phyloP scores from a whole-genome alignment of 2,888 invertebrate species.

The Nycteola revayana region DNA sequence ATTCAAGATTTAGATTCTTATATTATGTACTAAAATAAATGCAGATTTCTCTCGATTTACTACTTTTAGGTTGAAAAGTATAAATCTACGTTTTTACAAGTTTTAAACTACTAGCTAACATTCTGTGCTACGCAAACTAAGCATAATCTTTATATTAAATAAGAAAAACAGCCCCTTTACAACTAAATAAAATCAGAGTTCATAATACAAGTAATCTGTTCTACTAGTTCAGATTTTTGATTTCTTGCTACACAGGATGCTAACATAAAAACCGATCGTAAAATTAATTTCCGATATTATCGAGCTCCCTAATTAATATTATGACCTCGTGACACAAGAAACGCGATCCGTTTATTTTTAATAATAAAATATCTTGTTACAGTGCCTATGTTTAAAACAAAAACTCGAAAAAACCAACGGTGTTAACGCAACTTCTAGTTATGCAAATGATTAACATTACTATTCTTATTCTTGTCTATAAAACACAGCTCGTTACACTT shows the following conservation, averaged over 20 bases:
- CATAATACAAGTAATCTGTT: no score
- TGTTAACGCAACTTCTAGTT: constrained; percentile 16
- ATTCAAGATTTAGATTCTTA: no score
- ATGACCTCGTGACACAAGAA: constrained; percentile 25
- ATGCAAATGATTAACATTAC: constrained; percentile 18
- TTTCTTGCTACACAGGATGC: constrained; percentile 8
- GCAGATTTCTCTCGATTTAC: no score
- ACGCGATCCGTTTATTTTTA: constrained; percentile 22
- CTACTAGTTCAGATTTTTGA: constrained; percentile 5
- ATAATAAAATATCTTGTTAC: constrained; percentile 31
- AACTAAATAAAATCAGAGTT: no score
- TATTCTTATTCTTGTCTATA: constrained; percentile 17
- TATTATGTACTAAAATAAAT: no score
- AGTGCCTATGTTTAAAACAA: constrained; percentile 15
- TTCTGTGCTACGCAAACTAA: no score
- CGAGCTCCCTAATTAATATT: constrained; percentile 5
- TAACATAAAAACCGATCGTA: constrained; percentile 9
- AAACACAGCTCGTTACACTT: constrained; percentile 14
- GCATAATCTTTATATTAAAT: no score
- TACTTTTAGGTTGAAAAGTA: no score
- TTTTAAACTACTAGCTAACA: no score
- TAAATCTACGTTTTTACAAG: no score
- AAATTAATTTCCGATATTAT: constrained; percentile 12
- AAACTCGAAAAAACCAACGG: constrained; percentile 17
- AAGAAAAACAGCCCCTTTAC: no score